Evolutionary conservation across 2,113 vertebrate genomes (phyloP).

Genomic region (Myrmophylax atrothorax): DNA sequence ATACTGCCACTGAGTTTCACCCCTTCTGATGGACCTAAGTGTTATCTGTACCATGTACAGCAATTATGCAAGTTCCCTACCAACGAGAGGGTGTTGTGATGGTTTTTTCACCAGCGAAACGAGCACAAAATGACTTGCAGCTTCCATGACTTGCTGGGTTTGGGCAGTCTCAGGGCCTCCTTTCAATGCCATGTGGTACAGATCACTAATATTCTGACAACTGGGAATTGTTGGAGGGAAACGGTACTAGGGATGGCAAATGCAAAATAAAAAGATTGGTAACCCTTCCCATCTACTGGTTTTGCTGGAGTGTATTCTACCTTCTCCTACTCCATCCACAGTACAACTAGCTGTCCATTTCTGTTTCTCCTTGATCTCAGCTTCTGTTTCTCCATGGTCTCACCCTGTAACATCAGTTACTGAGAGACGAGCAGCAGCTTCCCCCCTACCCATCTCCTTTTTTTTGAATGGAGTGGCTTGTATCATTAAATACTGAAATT

Average conservation of each 20-base stretch:
- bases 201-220: not conserved
- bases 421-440: not conserved
- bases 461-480: not conserved
- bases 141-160: not conserved
- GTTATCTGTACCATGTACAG: not conserved
- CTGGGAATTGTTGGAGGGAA: not conserved
- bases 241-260: not conserved
- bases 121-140: not conserved
- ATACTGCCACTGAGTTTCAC: not conserved
- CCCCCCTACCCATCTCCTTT: not conserved
- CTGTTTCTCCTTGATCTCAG: not conserved
- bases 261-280: not conserved
- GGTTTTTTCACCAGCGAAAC: not conserved
- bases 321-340: not conserved
- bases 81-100: not conserved
- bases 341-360: not conserved
- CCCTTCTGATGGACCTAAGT: not conserved
- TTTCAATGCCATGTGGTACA: not conserved
- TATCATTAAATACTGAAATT: not conserved
- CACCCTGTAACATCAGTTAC: not conserved
- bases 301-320: not conserved
- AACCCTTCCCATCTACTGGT: not conserved
- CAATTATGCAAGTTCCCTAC: not conserved
- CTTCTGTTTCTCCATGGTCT: not conserved
- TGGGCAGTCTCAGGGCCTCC: not conserved